Base-by-base conservation (phyloP, 2,888 invertebrate species). In the Lasioglossum malachurum region DNA sequence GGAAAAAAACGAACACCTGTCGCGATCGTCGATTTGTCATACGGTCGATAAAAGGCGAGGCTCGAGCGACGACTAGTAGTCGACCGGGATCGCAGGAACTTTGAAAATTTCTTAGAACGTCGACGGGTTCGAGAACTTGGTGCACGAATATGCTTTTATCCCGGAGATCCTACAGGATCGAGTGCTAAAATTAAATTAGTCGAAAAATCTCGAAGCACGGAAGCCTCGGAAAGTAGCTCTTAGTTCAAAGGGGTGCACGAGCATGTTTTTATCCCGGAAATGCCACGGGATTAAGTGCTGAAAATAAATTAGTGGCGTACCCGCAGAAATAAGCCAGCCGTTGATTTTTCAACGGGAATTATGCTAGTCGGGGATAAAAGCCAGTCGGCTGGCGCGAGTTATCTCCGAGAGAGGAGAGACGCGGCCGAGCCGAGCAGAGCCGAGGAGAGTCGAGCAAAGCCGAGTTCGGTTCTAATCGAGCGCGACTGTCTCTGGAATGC, bases 31-130 rank as follows among this genome's bases (percentile, higher is more conserved):
- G 80, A 75, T 81, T 80, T 76, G 83, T 86, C 86, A 83, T 46
- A 35, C 75, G 53, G 75, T 69, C 64, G 78, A 80, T 78, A 81
- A 84, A 75, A 86, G 76, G 69, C 83, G 75, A 57, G 60, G 53
- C 46, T 46, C 64, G 14, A 64, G 35, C 64, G 16, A 35, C 7
- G 16, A 35, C 7, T 16, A 19, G 57, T n/a, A 57, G 57, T 57
- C 57, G 57, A 57, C n/a, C 57, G 64, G 16, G 16, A 64, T 31
- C 31, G 64, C 31, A 8, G 64, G 3, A 35, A 64, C n/a, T 19
- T 31, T 8, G 2, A 35, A 35, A 31, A 35, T 31, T 44, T 64
- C 64, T 19, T 8, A 19, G 27, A 7, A 60, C 27, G 5, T 27
- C 60, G 60, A 60, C 16, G 16, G 16, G 10, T 23, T 53, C 53